phyloP scores from a whole-genome alignment of 2,797 vertebrate species.

The Lepilemur ruficaudatus region DNA sequence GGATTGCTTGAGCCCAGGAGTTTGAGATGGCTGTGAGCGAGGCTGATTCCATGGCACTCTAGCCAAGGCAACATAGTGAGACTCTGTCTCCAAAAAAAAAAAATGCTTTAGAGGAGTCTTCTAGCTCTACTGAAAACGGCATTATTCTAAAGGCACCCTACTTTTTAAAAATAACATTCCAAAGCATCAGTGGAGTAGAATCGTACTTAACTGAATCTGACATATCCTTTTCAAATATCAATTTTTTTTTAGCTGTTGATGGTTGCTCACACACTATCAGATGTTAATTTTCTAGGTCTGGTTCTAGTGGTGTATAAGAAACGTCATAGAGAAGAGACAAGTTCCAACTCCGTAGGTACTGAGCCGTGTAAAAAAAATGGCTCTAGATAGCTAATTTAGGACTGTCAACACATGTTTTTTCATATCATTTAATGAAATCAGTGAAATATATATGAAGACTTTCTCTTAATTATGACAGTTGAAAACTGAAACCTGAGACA shows the following conservation, averaged over 20 bases:
- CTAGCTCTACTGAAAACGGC: not conserved
- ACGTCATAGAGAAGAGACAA: not conserved
- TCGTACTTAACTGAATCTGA: not conserved
- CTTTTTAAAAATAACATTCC: not conserved
- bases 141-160: not conserved
- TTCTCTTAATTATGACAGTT: constrained; percentile 28
- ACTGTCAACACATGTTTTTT: not conserved
- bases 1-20: too few relatives aligned
- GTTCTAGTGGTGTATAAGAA: not conserved
- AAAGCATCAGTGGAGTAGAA: constrained; percentile 4
- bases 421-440: not conserved
- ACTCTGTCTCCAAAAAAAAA: too few relatives aligned
- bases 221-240: not conserved
- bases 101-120: not conserved
- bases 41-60: too few relatives aligned
- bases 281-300: constrained; percentile 19
- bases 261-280: not conserved
- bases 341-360: not conserved
- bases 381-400: not conserved
- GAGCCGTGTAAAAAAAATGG: not conserved
- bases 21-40: too few relatives aligned
- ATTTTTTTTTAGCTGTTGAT: constrained; percentile 34
- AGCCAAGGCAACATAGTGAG: too few relatives aligned
- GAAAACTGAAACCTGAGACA: not conserved
- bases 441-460: not conserved